Evolutionary conservation across 2,797 vertebrate species (phyloP), one percentile per base, ranked within the genome.

Genomic region (Peromyscus nudipes): DNA sequence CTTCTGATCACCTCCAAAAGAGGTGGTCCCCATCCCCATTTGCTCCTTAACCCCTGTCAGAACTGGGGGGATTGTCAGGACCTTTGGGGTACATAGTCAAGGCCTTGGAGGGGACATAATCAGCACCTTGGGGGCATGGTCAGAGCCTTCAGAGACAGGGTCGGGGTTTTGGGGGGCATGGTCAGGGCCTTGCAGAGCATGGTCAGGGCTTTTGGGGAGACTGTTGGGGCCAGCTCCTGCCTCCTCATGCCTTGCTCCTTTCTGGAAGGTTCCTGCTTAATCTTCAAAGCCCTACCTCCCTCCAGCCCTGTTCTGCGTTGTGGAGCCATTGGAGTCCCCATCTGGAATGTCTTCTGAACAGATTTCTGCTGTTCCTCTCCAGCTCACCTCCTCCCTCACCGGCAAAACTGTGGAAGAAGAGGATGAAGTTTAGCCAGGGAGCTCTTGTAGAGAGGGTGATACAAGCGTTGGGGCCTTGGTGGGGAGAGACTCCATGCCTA

Each of bases 321-420:
- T 81, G 19, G 23, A 57, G 69, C 14, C 3, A 1, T n/a, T 55
- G 40, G n/a, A 6, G 43, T 62, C 19, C 62, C 31, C 43, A 3
- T 71, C 37, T 25, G 23, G 3, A 8, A 21, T 21, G 1, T 52
- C 55, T 87, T 40, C 40, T 23, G 12, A 0, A 49, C 11, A 76
- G 25, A 16, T 6, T 1, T 23, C 67, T 4, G 0, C 4, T 0
- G 0, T 2, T 16, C 8, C n/a, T 11, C 12, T 40, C 43, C 29
- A 2, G 71, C 64, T 37, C 19, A 1, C 57, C 4, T 62, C 60
- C 31, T 40, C 13, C 62, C 79, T 16, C 25, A 6, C 11, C 19
- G 11, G 19, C n/a, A 23, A 40, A 40, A 40, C 80, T 12, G 16
- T 6, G 57, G 69, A 55, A 40, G 13, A 46, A 1, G 27, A 73